A percentile compares a stretch with the other conserved stretches of the same genome.
These are phyloP conservation scores for Rhizoglyphus robini DNA, from an alignment of 1,140 invertebrate genomes.

Conservation along the genomic window DNA sequence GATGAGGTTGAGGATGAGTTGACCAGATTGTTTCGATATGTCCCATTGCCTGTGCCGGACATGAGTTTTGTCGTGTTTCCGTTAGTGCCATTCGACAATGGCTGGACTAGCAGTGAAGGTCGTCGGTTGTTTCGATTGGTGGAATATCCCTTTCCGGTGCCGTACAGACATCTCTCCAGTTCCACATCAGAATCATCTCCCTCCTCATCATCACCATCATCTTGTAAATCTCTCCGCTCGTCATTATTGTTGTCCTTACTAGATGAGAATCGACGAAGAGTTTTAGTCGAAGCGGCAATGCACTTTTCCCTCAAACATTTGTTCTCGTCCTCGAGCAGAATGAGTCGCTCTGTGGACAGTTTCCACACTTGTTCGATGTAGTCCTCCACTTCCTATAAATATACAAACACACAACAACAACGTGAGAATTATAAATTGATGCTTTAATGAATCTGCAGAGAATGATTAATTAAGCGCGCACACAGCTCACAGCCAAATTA, in stretches of 20 bases:
- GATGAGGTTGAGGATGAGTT: constrained; percentile 1
- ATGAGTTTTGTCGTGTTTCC: too few relatives aligned
- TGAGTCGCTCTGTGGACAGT: constrained; percentile 23
- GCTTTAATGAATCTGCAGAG: too few relatives aligned
- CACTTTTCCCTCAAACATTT: constrained; percentile 20
- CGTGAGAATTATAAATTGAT: too few relatives aligned
- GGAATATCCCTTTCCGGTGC: neutral
- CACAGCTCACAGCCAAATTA: too few relatives aligned
- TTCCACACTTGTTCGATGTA: constrained; percentile 28
- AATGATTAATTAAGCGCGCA: too few relatives aligned
- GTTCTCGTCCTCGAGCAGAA: constrained; percentile 24
- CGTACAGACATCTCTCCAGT: constrained; percentile 4
- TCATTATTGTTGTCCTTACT: constrained; percentile 8
- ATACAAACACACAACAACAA: too few relatives aligned
- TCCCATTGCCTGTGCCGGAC: neutral
- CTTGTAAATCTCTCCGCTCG: neutral
- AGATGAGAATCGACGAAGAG: too few relatives aligned
- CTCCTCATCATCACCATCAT: constrained; percentile 8
- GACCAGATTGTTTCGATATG: neutral
- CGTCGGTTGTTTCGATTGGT: too few relatives aligned
- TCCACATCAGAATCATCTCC: constrained; percentile 21
- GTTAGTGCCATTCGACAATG: too few relatives aligned
- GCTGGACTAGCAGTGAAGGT: too few relatives aligned
- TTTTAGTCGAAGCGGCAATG: neutral
- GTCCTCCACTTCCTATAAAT: constrained; percentile 25